Evolutionary conservation across 2,113 vertebrate genomes (phyloP), one percentile per base, ranked within the genome.

Genomic region (Capra hircus): DNA sequence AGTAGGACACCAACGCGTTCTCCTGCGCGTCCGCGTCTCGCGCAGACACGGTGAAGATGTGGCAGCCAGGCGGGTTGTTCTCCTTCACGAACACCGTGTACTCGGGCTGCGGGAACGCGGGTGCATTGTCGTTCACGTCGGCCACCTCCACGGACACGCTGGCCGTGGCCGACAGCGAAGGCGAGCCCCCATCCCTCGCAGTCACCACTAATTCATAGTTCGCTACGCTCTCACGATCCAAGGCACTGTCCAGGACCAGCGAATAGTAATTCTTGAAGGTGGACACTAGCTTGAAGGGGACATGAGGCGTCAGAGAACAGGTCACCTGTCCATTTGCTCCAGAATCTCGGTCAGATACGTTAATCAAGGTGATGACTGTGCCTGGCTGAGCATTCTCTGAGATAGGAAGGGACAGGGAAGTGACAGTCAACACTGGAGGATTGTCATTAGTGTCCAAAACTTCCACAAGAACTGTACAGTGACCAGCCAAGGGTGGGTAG

Each of bases 331-430:
- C 99, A 0, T 99, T 99, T 5, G 7, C 57, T 81, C 99, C 99
- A 8, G 99, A 99, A 94, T 99, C 99, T 19, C 99, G 97, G 97
- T 99, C 99, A 99, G 99, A 99, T 67, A 99, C 99, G 0, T 99
- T 99, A 96, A 99, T 99, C 16, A 99, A 99, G 0, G 99, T 99
- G 1, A 99, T 99, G 36, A 99, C 99, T 0, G 99, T 99, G 19
- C 99, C 99, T 0, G 99, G 98, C 0, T 99, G 99, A 7, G 99
- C 99, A 52, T 99, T 99, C 94, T 99, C 99, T 95, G 99, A 99
- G 36, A 99, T 97, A 23, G 97, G 57, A 59, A 59, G 57, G 57
- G 25, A 59, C 25, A 62, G 28, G 60, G 60, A 28, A 30, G 28
- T 62, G 60, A 62, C 13, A 16, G 95, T 98, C 62, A 99, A 97